Conservation (phyloP, 2,888 invertebrate genomes). For the Margaritifera margaritifera region DNA sequence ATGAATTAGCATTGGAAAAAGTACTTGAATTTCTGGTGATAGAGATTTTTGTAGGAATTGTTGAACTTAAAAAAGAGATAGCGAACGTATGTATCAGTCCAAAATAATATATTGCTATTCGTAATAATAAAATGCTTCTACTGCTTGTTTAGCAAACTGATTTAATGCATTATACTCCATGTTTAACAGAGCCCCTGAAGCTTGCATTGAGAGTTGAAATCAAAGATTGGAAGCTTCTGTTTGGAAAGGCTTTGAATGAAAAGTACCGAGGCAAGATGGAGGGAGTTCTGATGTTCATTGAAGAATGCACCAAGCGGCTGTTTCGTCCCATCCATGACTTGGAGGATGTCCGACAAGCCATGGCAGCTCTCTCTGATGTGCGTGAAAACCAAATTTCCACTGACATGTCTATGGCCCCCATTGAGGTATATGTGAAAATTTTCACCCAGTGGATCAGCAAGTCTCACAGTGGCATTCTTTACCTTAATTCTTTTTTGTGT, state of each 20-base stretch:
- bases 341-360: constrained; percentile 80
- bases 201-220: constrained; percentile 81
- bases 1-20: no score
- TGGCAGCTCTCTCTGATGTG: constrained; percentile 84
- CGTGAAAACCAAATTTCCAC: constrained; percentile 82
- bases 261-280: constrained; percentile 82
- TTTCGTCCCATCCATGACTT: constrained; percentile 80
- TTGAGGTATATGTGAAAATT: constrained; percentile 75
- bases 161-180: background rate
- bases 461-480: background rate
- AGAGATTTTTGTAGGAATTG: background rate
- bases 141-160: no score
- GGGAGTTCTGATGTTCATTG: constrained; percentile 84
- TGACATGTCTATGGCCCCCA: constrained; percentile 80
- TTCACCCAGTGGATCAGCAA: no score
- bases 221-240: constrained; percentile 83
- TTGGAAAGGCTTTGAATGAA: constrained; percentile 81
- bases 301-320: constrained; percentile 81
- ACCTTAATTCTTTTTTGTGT: background rate
- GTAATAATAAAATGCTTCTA: no score
- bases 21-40: background rate
- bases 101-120: no score
- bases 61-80: no score
- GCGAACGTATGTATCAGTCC: no score
- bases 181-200: constrained; percentile 69